Base-by-base conservation (phyloP, 2,888 invertebrate species). In the Drosophila barbarae region DNA sequence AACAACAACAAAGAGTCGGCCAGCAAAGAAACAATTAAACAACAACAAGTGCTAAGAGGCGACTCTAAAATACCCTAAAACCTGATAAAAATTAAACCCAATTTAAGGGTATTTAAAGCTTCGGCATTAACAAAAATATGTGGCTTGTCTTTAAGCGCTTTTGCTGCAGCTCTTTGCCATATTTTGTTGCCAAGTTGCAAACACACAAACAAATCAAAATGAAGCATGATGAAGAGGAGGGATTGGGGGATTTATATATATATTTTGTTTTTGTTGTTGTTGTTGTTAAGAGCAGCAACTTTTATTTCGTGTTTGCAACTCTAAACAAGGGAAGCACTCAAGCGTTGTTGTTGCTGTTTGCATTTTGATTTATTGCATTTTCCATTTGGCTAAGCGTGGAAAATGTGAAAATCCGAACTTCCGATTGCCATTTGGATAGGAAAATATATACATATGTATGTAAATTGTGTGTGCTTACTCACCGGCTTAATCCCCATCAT, bases 381-480 rank as follows among this genome's bases (percentile, higher is more conserved):
- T 74, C 74, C 74, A 73, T 60, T 67, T 66, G 54, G 55, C 72
- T 50, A 53, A 64, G 51, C 66, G 61, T 75, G 61, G 57, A 54
- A 60, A 75, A 75, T 71, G 76, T 65, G 71, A 68, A 64, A 57
- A 79, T 56, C 18, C 54, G 41, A 65, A 69, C 76, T 77, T 81
- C 82, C 81, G 81, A 71, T 73, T 69, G 70, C 57, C 52, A 58
- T 64, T 57, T 64, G 39, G 15, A 15, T 3, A 30, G 30, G 13
- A 13, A 46, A 39, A 21, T 21, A 21, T 21, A 3, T 4, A 23
- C 0, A 23, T 4, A 44, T 51, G 46, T 41, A 54, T 65, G 46
- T 44, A 77, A 69, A 69, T 74, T 39, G 39, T 18, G 39, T 18
- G 18, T 47, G 67, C 44, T 13, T 15, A 39, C 42, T 53, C 49